These are phyloP conservation scores for Arothron firmamentum DNA, from an alignment of 2,113 vertebrate genomes.

Conservation along the genomic window DNA sequence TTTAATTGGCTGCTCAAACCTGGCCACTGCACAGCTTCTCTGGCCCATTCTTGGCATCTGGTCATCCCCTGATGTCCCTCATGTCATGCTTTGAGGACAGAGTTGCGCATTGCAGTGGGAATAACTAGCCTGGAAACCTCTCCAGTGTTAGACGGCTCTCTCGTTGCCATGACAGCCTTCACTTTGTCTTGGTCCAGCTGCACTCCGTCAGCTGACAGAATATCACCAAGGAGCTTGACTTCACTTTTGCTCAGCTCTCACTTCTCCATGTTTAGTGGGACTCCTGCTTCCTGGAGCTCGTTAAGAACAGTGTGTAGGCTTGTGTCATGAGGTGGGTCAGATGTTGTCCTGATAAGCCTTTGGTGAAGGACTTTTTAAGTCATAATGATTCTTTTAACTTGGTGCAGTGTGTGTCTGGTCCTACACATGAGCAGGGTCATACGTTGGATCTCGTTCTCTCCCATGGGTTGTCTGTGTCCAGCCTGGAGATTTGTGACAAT, in stretches of 20 bases:
- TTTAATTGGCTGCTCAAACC: too few relatives aligned
- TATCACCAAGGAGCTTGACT: slow-evolving; percentile 10
- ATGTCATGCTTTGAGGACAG: too few relatives aligned
- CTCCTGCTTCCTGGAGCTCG: slow-evolving; percentile 3
- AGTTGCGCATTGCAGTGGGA: too few relatives aligned
- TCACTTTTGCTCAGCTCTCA: slow-evolving; percentile 10
- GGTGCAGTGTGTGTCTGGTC: neutral
- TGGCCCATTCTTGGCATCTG: too few relatives aligned
- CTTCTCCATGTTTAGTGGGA: slow-evolving; percentile 16
- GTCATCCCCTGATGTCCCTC: too few relatives aligned
- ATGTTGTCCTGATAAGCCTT: neutral
- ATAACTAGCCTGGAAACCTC: neutral
- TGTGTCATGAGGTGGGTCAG: too few relatives aligned
- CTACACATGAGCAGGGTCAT: neutral
- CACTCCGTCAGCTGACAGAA: neutral
- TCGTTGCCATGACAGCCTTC: neutral
- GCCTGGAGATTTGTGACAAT: neutral
- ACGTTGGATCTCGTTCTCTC: neutral
- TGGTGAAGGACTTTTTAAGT: neutral
- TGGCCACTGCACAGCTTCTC: too few relatives aligned
- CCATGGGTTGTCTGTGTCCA: neutral
- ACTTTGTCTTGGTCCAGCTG: slow-evolving; percentile 9
- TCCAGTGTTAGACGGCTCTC: neutral
- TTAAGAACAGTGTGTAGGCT: neutral
- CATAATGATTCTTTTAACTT: neutral